Evolutionary conservation across 2,888 invertebrate genomes (phyloP), one percentile per base, ranked within the genome.

Genomic region (Scaeva pyrastri): DNA sequence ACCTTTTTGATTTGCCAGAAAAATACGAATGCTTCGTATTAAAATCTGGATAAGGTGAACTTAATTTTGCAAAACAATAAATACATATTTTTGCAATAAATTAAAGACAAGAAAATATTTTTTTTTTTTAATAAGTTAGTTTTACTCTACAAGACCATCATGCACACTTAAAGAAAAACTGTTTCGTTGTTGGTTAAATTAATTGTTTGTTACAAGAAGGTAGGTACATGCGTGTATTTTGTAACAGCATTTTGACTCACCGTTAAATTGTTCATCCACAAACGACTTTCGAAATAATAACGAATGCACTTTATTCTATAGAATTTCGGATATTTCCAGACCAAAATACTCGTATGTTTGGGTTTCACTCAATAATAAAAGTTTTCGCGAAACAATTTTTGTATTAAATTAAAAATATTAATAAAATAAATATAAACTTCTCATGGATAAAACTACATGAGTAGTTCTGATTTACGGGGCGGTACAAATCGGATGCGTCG

Each of bases 401-500:
- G 19, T 21, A 60, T 21, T 21, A 26, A 26, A 8, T 23, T 21
- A 52, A 21, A 50, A 19, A 48, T n/a, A n/a, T n/a, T n/a, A n/a
- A n/a, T n/a, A 19, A 21, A 52, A 26, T 21, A 2, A 39, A 19
- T 41, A 2, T 6, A 21, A 39, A 60, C 39, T 43, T 45, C n/a
- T 45, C 21, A 71, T 52, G 14, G 12, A 41, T 21, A 21, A 60
- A 41, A 21, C 6, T 43, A 8, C 8, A n/a, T 62, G 19, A 26
- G 14, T 74, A 12, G 64, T 62, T 62, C 55, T 23, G 31, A 68
- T 41, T 26, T 66, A 43, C 58, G 56, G 36, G 45, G 70, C 64
- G 52, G 60, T n/a, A n/a, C 48, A 52, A 77, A 39, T 66, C 73
- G 73, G 52, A 56, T 77, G 50, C 41, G 52, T 58, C 71, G 73